Percentiles rank a stretch among this genome's conserved stretches.
phyloP scores from a whole-genome alignment of 1,140 invertebrate species.

The Artemia franciscana region DNA sequence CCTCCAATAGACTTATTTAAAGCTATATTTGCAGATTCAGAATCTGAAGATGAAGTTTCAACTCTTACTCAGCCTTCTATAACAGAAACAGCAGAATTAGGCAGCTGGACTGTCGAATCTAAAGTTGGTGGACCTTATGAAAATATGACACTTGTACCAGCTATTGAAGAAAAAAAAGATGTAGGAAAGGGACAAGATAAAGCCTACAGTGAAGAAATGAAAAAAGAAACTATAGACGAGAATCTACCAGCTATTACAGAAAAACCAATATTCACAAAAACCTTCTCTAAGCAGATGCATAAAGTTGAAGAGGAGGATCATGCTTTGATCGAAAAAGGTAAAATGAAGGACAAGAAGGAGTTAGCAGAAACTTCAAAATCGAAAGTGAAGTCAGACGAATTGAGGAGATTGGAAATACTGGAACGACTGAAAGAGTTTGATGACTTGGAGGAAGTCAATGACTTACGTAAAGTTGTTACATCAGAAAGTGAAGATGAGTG shows the following conservation, averaged over 20 bases:
- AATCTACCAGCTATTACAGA: background rate
- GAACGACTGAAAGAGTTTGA: background rate
- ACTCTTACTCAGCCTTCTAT: no score
- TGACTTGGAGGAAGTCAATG: background rate
- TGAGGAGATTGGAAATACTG: background rate
- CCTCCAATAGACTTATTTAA: background rate
- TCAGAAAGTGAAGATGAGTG: background rate
- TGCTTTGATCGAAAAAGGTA: background rate
- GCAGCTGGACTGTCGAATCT: no score
- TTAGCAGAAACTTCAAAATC: background rate
- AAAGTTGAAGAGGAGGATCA: background rate
- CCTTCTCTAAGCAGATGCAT: background rate
- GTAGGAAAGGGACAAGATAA: background rate
- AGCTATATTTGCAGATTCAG: background rate
- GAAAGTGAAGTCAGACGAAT: background rate
- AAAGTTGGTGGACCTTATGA: background rate
- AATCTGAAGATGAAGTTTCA: background rate
- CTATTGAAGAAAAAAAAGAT: background rate
- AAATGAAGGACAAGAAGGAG: background rate
- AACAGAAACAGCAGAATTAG: no score
- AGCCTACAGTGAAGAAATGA: background rate
- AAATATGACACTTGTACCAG: background rate
- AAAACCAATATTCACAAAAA: background rate
- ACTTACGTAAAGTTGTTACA: no score
- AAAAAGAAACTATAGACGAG: background rate